These are phyloP conservation scores for Musca domestica DNA, from an alignment of 1,140 invertebrate genomes.

Conservation along the genomic window DNA sequence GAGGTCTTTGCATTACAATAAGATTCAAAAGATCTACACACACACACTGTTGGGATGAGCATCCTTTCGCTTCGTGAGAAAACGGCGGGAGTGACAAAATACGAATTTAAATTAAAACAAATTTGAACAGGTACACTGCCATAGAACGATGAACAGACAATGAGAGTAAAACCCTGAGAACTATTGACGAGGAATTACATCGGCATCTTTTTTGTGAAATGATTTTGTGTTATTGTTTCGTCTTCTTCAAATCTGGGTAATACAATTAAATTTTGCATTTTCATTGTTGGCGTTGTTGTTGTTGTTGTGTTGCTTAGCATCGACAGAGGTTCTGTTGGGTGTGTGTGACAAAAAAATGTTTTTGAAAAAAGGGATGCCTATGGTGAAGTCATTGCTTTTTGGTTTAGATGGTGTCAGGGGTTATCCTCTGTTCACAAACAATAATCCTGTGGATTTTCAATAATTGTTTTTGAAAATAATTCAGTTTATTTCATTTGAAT, in stretches of 20 bases:
- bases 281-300: no score
- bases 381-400: no score
- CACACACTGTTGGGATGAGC: neutral
- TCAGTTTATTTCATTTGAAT: no score
- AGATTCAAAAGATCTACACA: neutral
- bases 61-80: conserved; percentile 1
- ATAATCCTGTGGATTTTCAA: no score
- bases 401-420: no score
- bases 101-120: conserved; percentile 14
- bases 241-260: neutral
- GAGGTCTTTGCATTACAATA: neutral
- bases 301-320: neutral
- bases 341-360: neutral
- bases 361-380: no score
- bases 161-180: no score
- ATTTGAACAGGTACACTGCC: conserved; percentile 7
- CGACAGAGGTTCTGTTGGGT: neutral
- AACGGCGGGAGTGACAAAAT: neutral
- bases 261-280: conserved; percentile 15
- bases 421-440: no score
- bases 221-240: neutral
- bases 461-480: no score
- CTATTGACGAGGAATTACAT: no score
- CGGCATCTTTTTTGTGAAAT: neutral
- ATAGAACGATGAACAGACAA: no score